Evolutionary conservation across 1,140 invertebrate genomes (phyloP), one percentile per base, ranked within the genome.

Genomic region (Harpegnathos saltator): DNA sequence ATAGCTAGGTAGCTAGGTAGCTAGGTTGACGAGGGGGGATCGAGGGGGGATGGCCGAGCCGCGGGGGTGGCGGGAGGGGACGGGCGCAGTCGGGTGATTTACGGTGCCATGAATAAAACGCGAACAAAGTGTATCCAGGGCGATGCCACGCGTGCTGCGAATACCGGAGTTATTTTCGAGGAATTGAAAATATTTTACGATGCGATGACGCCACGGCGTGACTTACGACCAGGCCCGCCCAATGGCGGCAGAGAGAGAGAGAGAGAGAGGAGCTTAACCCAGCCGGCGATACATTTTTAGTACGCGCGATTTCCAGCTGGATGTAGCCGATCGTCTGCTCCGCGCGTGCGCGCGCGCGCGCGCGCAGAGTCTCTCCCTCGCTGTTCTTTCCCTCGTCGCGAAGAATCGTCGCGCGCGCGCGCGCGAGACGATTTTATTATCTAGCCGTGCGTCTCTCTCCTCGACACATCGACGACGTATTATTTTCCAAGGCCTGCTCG

Each of bases 101-200:
- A 83, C 73, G 61, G 19, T 58, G 82, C 73, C 73, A 78, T 83
- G 82, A 83, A 83, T 83, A 83, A 83, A 83, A 83, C 59, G 61
- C 65, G 75, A 80, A 80, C 75, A 80, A 80, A 80, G 75, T 80
- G 75, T 80, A 80, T 80, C 75, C 65, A 80, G 63, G 65, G 69
- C 75, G 65, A 71, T 80, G 75, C 75, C 75, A 80, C 65, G 65
- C 75, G 75, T 80, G 75, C 75, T 80, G 65, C 75, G 75, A 80
- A 80, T 80, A 71, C 65, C 54, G 65, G 75, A 80, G 75, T 80
- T 80, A 80, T 80, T 80, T 80, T 80, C 75, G 75, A 69, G 75
- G 75, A 80, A 80, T 80, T 80, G 75, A 80, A 80, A 80, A 80
- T 80, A 80, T 80, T 80, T 80, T 80, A 80, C 75, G 75, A 80